Conservation (phyloP, 2,888 invertebrate genomes). For the Frankliniella intonsa region DNA sequence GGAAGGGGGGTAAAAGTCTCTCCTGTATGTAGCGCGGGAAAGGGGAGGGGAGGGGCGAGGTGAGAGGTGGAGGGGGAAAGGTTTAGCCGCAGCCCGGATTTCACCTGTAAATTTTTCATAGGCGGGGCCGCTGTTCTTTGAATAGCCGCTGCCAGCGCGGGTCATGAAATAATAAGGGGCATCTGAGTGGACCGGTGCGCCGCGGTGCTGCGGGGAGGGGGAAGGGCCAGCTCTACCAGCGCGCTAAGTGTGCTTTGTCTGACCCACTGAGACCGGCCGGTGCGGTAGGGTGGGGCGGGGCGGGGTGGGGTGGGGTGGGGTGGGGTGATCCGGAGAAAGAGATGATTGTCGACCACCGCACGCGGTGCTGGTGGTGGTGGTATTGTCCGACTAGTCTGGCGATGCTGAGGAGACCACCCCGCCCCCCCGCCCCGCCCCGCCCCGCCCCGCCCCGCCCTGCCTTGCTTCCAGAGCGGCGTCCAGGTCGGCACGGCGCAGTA, state of each 20-base stretch:
- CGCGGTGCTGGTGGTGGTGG: background rate
- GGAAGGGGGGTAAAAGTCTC: background rate
- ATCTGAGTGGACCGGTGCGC: constrained; percentile 21
- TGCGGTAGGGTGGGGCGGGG: background rate
- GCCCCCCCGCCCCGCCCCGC: background rate
- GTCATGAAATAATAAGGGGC: constrained; percentile 1
- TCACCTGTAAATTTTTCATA: constrained; percentile 15
- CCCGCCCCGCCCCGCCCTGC: background rate
- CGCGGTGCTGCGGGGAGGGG: background rate
- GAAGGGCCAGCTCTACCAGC: background rate
- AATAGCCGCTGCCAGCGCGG: constrained; percentile 17
- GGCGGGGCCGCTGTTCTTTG: constrained; percentile 21
- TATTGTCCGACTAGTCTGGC: background rate
- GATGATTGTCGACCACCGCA: no score
- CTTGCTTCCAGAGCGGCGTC: no score
- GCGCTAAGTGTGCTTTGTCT: no score
- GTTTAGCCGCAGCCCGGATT: constrained; percentile 21
- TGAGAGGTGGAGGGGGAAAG: background rate
- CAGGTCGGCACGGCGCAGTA: no score
- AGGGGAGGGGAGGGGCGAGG: background rate
- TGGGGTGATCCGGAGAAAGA: background rate
- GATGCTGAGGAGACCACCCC: background rate
- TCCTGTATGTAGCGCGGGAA: background rate
- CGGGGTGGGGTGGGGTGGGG: no score
- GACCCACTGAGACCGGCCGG: no score